Evolutionary conservation across 2,797 vertebrate species (phyloP).

Genomic region (Eleutherodactylus coqui): DNA sequence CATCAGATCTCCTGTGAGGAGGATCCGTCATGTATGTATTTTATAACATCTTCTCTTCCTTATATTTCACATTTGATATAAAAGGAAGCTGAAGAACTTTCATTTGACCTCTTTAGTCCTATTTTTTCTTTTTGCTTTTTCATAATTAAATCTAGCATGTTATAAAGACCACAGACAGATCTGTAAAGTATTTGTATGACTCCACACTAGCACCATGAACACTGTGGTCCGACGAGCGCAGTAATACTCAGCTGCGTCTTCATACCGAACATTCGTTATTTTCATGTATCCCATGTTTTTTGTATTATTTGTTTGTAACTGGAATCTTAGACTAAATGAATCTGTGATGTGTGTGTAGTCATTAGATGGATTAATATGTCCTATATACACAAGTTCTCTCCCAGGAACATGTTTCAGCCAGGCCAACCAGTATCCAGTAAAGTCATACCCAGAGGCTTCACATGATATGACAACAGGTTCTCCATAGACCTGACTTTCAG

Average conservation of each 20-base stretch:
- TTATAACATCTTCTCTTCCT: too few relatives aligned
- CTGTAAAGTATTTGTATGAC: not conserved
- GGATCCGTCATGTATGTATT: too few relatives aligned
- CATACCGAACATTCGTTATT: not conserved
- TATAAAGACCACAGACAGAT: too few relatives aligned
- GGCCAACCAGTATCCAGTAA: accelerated
- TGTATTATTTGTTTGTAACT: not conserved
- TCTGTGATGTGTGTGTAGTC: not conserved
- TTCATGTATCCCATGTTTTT: conserved; percentile 14
- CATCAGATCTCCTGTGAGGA: too few relatives aligned
- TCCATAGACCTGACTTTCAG: not conserved
- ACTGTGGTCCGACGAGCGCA: not conserved
- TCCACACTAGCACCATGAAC: not conserved
- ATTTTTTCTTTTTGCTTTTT: too few relatives aligned
- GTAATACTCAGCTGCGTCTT: conserved; percentile 28
- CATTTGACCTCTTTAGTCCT: too few relatives aligned
- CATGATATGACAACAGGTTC: conserved; percentile 30
- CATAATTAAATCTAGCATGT: too few relatives aligned
- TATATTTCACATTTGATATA: too few relatives aligned
- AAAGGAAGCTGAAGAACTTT: too few relatives aligned
- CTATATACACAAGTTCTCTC: not conserved
- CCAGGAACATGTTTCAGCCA: conserved; percentile 40
- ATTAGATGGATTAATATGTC: not conserved
- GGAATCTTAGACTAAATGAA: not conserved
- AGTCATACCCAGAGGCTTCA: conserved; percentile 10